phyloP scores from a whole-genome alignment of 2,113 vertebrate species.

The Piliocolobus tephrosceles region DNA sequence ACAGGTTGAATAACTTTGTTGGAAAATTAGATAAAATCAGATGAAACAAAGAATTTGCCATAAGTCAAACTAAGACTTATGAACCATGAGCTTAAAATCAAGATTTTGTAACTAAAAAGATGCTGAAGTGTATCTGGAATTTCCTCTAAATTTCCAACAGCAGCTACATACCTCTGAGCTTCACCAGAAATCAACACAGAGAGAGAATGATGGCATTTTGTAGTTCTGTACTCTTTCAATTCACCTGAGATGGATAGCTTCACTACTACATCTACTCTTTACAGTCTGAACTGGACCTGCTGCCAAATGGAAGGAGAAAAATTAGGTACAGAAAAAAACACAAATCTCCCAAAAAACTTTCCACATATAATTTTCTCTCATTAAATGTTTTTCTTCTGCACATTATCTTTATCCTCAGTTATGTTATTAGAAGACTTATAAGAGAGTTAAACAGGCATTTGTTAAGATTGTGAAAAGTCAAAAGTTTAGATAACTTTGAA shows the following conservation, averaged over 20 bases:
- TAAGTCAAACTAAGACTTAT: neutral
- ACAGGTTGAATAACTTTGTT: neutral
- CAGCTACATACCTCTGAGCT: neutral
- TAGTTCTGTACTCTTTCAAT: neutral
- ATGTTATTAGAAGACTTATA: neutral
- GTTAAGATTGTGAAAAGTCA: slow-evolving; percentile 9
- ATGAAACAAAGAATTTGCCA: neutral
- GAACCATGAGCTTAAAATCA: neutral
- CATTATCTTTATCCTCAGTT: slow-evolving; percentile 14
- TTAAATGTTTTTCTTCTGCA: neutral
- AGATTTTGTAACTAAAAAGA: neutral
- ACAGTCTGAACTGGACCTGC: neutral
- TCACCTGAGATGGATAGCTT: neutral
- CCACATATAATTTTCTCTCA: neutral
- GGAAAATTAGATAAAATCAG: neutral
- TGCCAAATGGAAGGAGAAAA: neutral
- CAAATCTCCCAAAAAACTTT: neutral
- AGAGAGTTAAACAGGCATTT: slow-evolving; percentile 37
- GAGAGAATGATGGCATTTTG: neutral
- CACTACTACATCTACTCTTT: neutral
- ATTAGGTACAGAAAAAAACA: neutral
- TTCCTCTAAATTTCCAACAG: neutral
- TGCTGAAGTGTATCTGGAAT: neutral
- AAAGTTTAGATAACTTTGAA: slow-evolving; percentile 32
- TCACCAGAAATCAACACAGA: neutral